Evolutionary conservation across 2,797 vertebrate genomes (phyloP), one percentile per base, ranked within the genome.

Genomic region (Podargus strigoides): DNA sequence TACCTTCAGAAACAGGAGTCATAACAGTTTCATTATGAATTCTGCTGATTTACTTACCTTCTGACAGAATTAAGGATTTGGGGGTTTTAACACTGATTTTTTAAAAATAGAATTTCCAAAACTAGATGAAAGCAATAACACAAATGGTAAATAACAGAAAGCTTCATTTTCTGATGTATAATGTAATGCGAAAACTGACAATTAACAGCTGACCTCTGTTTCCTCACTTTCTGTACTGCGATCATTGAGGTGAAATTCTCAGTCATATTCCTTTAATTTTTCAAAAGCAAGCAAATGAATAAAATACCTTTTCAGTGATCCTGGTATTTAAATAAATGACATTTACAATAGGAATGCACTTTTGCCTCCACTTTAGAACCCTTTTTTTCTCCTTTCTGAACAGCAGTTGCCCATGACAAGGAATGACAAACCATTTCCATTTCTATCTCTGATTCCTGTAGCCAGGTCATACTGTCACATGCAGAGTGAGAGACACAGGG

Each of bases 251-350:
- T 90, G 87, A 94, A 96, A 82, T 44, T 77, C 78, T 90, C 80
- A 70, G 89, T 81, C 77, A 80, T 67, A 81, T 74, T 90, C 41
- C 77, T 94, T 96, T 90, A 94, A 86, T 91, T 93, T 96, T 94
- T 94, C 70, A 92, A 90, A 94, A 90, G 80, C 58, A 93, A 87
- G 83, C 84, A 97, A 96, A 93, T 93, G 44, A 91, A 94, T 74
- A 91, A 95, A 97, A 94, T 75, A 95, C 77, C 95, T 93, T 94
- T 93, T 90, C 90, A 80, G 85, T 93, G 93, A 93, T 94, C 83
- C 68, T 94, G 83, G 58, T 91, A 94, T 95, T 96, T 94, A 94
- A 95, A 95, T 95, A 96, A 96, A 96, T 96, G 93, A 81, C 87
- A 96, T 93, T 87, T 96, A 93, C 94, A 94, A 95, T 90, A 90